Evolutionary conservation across 2,113 vertebrate genomes (phyloP).

Genomic region (Globicephala melas): DNA sequence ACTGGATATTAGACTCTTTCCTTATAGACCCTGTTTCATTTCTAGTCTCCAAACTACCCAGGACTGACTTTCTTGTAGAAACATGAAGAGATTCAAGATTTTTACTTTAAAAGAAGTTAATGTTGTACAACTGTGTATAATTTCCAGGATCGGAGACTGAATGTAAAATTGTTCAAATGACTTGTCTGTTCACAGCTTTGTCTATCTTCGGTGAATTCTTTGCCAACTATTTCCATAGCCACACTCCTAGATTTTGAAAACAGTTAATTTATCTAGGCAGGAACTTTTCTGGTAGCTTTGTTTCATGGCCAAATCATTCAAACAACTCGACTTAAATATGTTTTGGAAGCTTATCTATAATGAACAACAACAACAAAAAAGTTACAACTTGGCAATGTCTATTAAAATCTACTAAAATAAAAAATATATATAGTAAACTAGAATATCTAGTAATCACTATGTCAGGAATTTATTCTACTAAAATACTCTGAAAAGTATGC

Average conservation of each 20-base stretch:
- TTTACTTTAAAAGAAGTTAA: slow-evolving; percentile 16
- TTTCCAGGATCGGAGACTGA: slow-evolving; percentile 27
- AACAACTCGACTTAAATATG: slow-evolving; percentile 31
- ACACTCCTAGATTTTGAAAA: slow-evolving; percentile 22
- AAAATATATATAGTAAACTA: not conserved
- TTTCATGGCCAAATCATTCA: slow-evolving; percentile 32
- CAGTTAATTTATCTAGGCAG: not conserved
- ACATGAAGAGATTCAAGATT: not conserved
- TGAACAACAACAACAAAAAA: slow-evolving; percentile 4
- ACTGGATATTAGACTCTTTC: not conserved
- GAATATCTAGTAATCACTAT: not conserved
- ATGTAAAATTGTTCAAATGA: slow-evolving; percentile 27
- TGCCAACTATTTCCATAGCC: not conserved
- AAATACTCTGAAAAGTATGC: not conserved
- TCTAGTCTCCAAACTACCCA: slow-evolving; percentile 14
- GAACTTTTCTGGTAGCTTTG: not conserved
- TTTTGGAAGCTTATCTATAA: slow-evolving; percentile 28
- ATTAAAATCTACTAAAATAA: slow-evolving; percentile 44
- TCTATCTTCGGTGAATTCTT: not conserved
- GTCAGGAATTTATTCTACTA: slow-evolving; percentile 20
- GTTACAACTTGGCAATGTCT: slow-evolving; percentile 1
- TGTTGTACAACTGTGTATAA: not conserved
- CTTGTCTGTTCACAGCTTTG: not conserved
- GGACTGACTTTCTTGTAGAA: slow-evolving; percentile 38
- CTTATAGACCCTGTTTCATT: not conserved